These are phyloP conservation scores for Drosophila subobscura DNA, from an alignment of 1,140 invertebrate genomes.

Conservation along the genomic window DNA sequence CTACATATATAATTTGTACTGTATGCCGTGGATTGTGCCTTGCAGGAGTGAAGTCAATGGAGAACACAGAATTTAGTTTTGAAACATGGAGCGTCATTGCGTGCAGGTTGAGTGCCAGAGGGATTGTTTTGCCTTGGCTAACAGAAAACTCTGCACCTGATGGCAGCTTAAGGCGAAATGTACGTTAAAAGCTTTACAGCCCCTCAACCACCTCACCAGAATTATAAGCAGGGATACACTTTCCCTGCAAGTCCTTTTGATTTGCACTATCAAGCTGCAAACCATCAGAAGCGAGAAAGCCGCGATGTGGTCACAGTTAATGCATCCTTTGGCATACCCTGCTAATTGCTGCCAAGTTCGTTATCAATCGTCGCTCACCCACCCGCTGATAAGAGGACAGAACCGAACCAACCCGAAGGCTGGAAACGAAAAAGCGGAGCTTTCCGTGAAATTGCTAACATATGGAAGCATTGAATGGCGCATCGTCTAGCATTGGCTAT, in stretches of 20 bases:
- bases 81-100: conserved; percentile 3
- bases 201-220: neutral
- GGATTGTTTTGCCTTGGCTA: conserved; percentile 22
- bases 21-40: conserved; percentile 29
- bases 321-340: conserved; percentile 19
- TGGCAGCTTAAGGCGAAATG: conserved; percentile 42
- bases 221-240: neutral
- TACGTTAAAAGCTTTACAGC: conserved; percentile 39
- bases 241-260: too few relatives aligned
- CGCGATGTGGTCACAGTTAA: neutral
- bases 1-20: neutral
- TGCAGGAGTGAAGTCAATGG: conserved; percentile 34
- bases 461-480: conserved; percentile 73
- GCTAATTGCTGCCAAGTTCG: conserved; percentile 41
- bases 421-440: conserved; percentile 23
- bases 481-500: conserved; percentile 68
- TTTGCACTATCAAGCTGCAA: neutral
- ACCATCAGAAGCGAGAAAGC: neutral
- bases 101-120: conserved; percentile 35
- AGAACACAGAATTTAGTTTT: conserved; percentile 45
- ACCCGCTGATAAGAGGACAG: conserved; percentile 48
- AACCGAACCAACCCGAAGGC: conserved; percentile 29
- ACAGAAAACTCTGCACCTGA: conserved; percentile 26
- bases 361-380: conserved; percentile 38
- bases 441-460: conserved; percentile 62